Percentiles rank a stretch among this genome's conserved stretches.
Evolutionary conservation across 2,113 vertebrate species (phyloP).

Genomic region (Odontophorus gujanensis): DNA sequence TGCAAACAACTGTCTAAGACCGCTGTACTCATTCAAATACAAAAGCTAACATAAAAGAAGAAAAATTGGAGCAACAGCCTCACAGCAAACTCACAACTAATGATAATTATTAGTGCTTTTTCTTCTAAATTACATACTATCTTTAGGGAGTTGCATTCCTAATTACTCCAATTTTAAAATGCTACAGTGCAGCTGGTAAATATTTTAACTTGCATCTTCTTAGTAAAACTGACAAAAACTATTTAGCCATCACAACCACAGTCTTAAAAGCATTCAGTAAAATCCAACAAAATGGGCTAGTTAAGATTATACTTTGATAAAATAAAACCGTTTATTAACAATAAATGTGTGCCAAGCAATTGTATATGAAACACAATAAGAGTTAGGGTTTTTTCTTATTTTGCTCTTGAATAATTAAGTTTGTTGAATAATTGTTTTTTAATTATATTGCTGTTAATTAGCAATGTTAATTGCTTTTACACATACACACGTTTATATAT

Average conservation of each 20-base stretch:
- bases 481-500: background rate
- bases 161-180: constrained; percentile 1
- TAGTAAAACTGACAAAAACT: background rate
- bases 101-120: background rate
- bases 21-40: background rate
- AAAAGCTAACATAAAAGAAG: background rate
- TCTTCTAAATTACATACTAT: background rate
- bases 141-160: background rate
- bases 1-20: background rate
- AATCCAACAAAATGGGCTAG: background rate
- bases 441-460: background rate
- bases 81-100: background rate
- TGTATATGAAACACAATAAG: background rate
- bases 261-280: background rate
- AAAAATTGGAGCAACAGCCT: background rate
- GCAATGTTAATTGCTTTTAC: background rate
- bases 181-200: background rate
- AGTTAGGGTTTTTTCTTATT: background rate
- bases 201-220: background rate
- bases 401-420: background rate
- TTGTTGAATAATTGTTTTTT: background rate
- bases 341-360: background rate
- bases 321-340: background rate
- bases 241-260: background rate
- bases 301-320: background rate